A percentile compares a stretch with the other conserved stretches of the same genome.
These are phyloP conservation scores for Caradrina clavipalpis DNA, from an alignment of 2,888 invertebrate genomes.

Conservation along the genomic window DNA sequence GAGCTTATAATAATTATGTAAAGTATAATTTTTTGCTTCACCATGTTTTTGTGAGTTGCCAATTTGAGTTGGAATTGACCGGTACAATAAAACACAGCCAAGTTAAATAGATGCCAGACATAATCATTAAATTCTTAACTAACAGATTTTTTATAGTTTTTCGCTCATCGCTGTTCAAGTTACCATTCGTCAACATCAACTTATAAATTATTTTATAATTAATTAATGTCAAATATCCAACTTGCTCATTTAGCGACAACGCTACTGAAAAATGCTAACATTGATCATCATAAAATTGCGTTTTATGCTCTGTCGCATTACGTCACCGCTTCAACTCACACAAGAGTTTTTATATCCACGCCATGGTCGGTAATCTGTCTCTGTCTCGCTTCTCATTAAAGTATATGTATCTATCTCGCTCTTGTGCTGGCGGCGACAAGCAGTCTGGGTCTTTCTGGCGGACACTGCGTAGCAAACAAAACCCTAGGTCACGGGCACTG, in stretches of 20 bases:
- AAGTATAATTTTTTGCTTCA: background rate
- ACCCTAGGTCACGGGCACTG: constrained; percentile 87
- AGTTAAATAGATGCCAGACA: background rate
- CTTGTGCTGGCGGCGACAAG: constrained; percentile 87
- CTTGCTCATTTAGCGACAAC: constrained; percentile 53
- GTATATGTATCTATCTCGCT: constrained; percentile 78
- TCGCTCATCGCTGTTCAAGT: constrained; percentile 15
- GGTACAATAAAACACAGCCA: background rate
- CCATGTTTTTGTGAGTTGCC: background rate
- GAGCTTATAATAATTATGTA: background rate
- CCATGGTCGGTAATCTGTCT: constrained; percentile 76
- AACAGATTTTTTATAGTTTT: background rate
- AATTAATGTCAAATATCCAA: constrained; percentile 38
- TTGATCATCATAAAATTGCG: constrained; percentile 78
- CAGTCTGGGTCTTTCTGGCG: constrained; percentile 87
- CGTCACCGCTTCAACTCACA: constrained; percentile 77
- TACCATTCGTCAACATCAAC: constrained; percentile 18
- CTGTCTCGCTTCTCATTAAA: constrained; percentile 75
- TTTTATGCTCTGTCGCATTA: constrained; percentile 77
- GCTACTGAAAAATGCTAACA: constrained; percentile 65
- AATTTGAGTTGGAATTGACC: background rate
- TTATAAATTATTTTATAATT: constrained; percentile 28
- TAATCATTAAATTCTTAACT: constrained; percentile 8
- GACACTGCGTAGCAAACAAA: constrained; percentile 84
- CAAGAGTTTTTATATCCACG: constrained; percentile 82